Percentiles rank a stretch among this genome's conserved stretches.
Conservation (phyloP, 2,113 vertebrate species). For the Eurypyga helias region DNA sequence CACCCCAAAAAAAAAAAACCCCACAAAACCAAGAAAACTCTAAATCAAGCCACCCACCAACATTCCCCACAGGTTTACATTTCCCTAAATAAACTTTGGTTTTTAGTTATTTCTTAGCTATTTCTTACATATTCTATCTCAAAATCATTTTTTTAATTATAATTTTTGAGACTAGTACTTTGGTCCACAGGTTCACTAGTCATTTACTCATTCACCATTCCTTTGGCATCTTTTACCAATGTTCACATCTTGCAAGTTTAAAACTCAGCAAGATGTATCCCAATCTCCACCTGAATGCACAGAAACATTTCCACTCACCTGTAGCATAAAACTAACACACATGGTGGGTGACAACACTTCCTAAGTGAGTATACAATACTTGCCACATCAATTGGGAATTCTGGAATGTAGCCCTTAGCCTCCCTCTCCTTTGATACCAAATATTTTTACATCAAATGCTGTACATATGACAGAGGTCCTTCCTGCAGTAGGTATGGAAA, state of each 20-base stretch:
- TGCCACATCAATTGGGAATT: background rate
- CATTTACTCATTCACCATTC: background rate
- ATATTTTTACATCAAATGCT: background rate
- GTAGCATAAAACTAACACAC: background rate
- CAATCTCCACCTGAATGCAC: background rate
- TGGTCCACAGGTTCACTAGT: background rate
- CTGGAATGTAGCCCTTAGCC: background rate
- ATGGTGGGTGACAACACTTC: background rate
- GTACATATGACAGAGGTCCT: background rate
- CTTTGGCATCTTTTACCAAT: background rate
- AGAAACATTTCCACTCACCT: background rate
- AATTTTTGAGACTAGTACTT: background rate
- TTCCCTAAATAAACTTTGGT: background rate
- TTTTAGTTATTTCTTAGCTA: background rate
- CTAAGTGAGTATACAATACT: background rate
- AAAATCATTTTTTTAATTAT: background rate
- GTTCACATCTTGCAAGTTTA: background rate
- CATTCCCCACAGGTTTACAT: background rate
- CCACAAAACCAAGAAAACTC: too few species aligned
- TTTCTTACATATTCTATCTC: background rate
- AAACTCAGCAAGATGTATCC: background rate
- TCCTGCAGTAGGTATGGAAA: background rate
- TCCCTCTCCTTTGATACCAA: background rate
- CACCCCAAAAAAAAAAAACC: fast-evolving
- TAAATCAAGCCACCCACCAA: background rate